Evolutionary conservation across 2,797 vertebrate genomes (phyloP).

Genomic region (Channa striata): DNA sequence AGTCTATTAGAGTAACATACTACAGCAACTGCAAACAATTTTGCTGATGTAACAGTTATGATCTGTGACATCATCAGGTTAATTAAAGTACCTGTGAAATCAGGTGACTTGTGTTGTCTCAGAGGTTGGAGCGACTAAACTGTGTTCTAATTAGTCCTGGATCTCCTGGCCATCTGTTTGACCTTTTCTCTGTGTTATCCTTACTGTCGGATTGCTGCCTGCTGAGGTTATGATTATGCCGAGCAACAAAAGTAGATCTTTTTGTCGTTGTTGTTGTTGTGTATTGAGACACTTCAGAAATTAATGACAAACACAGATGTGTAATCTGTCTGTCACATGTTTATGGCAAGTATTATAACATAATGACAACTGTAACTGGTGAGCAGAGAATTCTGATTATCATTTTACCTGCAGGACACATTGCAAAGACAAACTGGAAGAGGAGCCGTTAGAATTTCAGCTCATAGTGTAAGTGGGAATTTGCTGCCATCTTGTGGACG

Average conservation of each 20-base stretch:
- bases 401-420: too few relatives aligned
- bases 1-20: too few relatives aligned
- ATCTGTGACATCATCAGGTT: neutral
- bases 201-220: neutral
- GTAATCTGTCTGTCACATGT: neutral
- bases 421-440: too few relatives aligned
- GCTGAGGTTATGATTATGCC: neutral
- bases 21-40: too few relatives aligned
- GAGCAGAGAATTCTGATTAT: neutral
- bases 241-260: neutral
- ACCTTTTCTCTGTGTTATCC: neutral
- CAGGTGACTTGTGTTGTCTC: neutral
- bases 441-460: too few relatives aligned
- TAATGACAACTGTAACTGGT: neutral
- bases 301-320: neutral
- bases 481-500: constrained; percentile 63
- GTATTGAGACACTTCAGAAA: neutral
- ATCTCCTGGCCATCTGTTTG: neutral
- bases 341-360: neutral
- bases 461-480: too few relatives aligned
- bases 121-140: neutral
- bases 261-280: neutral
- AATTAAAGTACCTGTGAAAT: constrained; percentile 8
- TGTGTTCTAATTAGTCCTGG: neutral
- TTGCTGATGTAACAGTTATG: too few relatives aligned